These are phyloP conservation scores for Enteromius paludinosus DNA, from an alignment of 2,797 vertebrate genomes.

Conservation along the genomic window DNA sequence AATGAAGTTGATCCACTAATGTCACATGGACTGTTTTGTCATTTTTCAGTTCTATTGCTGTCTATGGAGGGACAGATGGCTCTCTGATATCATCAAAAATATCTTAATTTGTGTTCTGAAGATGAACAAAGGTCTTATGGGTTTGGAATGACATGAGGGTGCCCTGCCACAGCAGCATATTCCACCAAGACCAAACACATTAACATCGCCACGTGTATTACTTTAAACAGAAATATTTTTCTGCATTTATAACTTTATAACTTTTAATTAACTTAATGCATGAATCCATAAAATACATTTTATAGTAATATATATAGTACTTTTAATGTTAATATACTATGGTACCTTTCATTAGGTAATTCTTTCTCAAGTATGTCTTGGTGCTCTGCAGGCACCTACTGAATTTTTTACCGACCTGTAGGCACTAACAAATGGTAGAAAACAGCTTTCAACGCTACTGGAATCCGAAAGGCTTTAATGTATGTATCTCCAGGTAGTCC, in stretches of 20 bases:
- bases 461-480: constrained; percentile 44
- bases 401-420: constrained; percentile 4
- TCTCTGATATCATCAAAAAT: no score
- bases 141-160: no score
- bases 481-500: constrained; percentile 39
- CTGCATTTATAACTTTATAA: neutral
- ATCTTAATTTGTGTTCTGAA: no score
- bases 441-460: constrained; percentile 29
- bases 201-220: neutral
- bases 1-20: no score
- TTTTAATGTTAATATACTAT: neutral
- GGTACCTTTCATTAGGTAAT: neutral
- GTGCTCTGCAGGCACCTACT: neutral
- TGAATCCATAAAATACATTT: neutral
- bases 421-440: constrained; percentile 24
- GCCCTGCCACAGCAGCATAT: no score
- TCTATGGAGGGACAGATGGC: no score
- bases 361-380: neutral
- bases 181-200: neutral
- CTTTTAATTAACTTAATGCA: neutral
- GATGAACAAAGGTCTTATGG: no score
- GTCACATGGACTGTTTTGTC: no score
- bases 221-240: neutral
- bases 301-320: neutral
- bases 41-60: no score